A percentile compares a stretch with the other conserved stretches of the same genome.
Conservation (phyloP, 2,888 invertebrate genomes). For the Spilarctia lutea region DNA sequence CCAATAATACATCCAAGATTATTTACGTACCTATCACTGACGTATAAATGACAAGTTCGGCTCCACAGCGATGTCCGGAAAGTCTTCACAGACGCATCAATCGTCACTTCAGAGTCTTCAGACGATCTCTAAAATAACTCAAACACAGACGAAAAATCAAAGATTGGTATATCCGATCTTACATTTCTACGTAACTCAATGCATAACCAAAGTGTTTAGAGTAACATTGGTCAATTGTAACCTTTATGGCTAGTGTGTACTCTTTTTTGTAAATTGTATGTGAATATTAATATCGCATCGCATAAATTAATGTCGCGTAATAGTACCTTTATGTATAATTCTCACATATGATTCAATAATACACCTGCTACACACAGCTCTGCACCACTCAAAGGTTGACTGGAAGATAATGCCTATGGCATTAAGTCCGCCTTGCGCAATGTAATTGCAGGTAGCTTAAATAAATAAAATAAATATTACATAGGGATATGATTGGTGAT, state of each 20-base stretch:
- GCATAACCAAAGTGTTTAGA: slow-evolving; percentile 68
- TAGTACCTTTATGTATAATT: too few relatives aligned
- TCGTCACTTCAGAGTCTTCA: slow-evolving; percentile 68
- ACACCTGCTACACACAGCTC: too few relatives aligned
- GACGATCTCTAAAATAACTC: slow-evolving; percentile 70
- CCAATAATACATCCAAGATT: neutral
- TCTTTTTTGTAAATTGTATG: too few relatives aligned
- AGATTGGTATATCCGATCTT: slow-evolving; percentile 64
- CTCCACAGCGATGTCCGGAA: slow-evolving; percentile 50
- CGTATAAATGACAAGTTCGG: slow-evolving; percentile 13
- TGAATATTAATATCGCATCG: too few relatives aligned
- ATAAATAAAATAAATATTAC: too few relatives aligned
- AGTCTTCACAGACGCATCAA: slow-evolving; percentile 67
- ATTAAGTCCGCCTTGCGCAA: too few relatives aligned
- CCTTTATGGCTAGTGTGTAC: neutral
- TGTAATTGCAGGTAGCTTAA: too few relatives aligned
- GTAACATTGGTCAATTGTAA: slow-evolving; percentile 51
- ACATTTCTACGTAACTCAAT: slow-evolving; percentile 58
- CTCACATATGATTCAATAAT: too few relatives aligned
- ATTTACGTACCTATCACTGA: neutral
- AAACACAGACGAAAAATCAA: slow-evolving; percentile 62
- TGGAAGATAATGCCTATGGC: too few relatives aligned
- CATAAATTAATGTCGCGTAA: too few relatives aligned
- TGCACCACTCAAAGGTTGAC: too few relatives aligned
- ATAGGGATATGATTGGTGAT: neutral